Percentiles rank a stretch among this genome's conserved stretches.
Conservation (phyloP, 1,140 invertebrate species). For the Drosophila funebris region DNA sequence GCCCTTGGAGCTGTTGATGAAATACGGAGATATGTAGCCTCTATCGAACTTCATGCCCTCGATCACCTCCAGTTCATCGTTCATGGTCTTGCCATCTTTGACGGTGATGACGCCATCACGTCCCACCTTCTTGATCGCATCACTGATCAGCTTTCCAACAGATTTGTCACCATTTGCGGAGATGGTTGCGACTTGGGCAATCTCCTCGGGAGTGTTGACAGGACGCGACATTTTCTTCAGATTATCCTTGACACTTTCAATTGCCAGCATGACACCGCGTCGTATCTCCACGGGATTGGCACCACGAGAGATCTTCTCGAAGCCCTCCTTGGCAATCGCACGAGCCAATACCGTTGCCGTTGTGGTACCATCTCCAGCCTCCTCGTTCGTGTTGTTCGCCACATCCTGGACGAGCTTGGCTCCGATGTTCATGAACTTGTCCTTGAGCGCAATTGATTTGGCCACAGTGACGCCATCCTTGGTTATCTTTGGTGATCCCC, state of each 20-base stretch:
- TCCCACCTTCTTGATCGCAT: slow-evolving; percentile 99
- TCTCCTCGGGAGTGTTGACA: slow-evolving; percentile 99
- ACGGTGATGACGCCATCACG: slow-evolving; percentile 99
- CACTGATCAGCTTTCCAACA: slow-evolving; percentile 96
- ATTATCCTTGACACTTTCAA: slow-evolving; percentile 94
- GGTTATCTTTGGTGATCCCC: slow-evolving; percentile 99
- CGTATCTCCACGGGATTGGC: slow-evolving; percentile 99
- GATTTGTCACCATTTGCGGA: slow-evolving; percentile 98
- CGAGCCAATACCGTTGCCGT: slow-evolving; percentile 98
- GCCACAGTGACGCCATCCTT: slow-evolving; percentile 99
- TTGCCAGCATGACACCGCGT: slow-evolving; percentile 97
- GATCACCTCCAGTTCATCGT: slow-evolving; percentile 98
- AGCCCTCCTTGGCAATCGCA: slow-evolving; percentile 99
- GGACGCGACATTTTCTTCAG: slow-evolving; percentile 95
- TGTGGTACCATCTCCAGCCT: slow-evolving; percentile 99
- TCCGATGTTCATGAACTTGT: slow-evolving; percentile 99
- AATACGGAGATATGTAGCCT: slow-evolving; percentile 99
- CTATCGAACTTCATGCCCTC: slow-evolving; percentile 99
- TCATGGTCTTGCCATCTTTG: slow-evolving; percentile 99
- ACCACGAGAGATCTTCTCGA: slow-evolving; percentile 98
- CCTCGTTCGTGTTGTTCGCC: slow-evolving; percentile 99
- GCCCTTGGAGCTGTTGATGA: slow-evolving; percentile 98
- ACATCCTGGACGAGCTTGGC: slow-evolving; percentile 99
- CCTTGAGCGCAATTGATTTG: slow-evolving; percentile 98
- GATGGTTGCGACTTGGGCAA: slow-evolving; percentile 99